Percentiles rank a stretch among this genome's conserved stretches.
Evolutionary conservation across 2,888 invertebrate genomes (phyloP).

Genomic region (Cinara cedri): DNA sequence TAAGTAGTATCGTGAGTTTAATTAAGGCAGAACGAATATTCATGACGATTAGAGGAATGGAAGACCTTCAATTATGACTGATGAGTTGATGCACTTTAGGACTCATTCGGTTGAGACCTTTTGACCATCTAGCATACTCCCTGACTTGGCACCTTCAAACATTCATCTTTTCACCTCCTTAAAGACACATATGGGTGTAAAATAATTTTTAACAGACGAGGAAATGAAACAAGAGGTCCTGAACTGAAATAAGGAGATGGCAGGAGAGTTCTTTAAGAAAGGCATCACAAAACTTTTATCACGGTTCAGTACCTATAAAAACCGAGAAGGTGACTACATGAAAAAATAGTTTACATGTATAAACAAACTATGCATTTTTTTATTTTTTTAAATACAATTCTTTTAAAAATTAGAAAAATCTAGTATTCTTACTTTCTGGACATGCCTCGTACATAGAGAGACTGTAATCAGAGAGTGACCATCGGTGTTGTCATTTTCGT

Average conservation of each 20-base stretch:
- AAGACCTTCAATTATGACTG: too few relatives aligned
- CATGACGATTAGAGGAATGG: too few relatives aligned
- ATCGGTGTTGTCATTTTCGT: too few relatives aligned
- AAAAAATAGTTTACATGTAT: background rate
- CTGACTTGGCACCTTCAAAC: background rate
- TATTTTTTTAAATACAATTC: slow-evolving; percentile 8
- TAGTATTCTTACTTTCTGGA: background rate
- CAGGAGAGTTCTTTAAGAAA: background rate
- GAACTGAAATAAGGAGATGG: background rate
- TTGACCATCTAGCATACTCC: background rate
- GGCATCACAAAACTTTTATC: background rate
- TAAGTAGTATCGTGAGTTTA: too few relatives aligned
- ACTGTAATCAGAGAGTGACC: too few relatives aligned
- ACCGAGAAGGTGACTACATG: background rate
- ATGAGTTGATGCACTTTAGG: background rate
- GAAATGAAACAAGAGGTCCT: background rate
- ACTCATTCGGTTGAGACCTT: background rate
- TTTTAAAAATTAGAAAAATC: background rate
- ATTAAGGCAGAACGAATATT: too few relatives aligned
- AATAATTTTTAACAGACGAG: too few relatives aligned
- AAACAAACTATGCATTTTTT: background rate
- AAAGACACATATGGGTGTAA: too few relatives aligned
- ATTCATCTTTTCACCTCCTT: background rate
- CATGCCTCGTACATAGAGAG: background rate
- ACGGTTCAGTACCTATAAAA: background rate